Evolutionary conservation across 2,888 invertebrate species (phyloP).

Genomic region (Gymnosoma rotundatum): DNA sequence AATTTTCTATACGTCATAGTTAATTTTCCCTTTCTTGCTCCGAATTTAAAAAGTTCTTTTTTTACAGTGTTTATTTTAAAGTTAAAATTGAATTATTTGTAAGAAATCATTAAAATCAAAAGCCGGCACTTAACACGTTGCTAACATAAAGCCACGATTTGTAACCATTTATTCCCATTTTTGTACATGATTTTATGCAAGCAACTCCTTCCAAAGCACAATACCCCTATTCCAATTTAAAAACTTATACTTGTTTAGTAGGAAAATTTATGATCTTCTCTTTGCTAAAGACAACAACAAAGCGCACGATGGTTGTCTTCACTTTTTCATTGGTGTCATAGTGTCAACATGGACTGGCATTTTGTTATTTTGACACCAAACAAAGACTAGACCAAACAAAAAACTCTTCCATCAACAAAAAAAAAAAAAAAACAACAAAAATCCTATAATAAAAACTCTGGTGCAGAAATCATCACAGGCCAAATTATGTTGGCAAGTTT

Average conservation of each 20-base stretch:
- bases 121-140: constrained; percentile 49
- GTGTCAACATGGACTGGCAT: constrained; percentile 70
- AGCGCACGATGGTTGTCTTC: constrained; percentile 35
- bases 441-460: constrained; percentile 19
- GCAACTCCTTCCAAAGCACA: constrained; percentile 7
- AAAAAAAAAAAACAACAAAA: not conserved
- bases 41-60: not conserved
- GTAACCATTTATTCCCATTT: constrained; percentile 36
- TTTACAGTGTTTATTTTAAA: constrained; percentile 26
- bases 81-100: constrained; percentile 21
- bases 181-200: constrained; percentile 22
- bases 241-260: not conserved
- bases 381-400: constrained; percentile 56
- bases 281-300: constrained; percentile 30
- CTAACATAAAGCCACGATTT: constrained; percentile 53
- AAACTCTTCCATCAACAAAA: constrained; percentile 30
- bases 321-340: constrained; percentile 63
- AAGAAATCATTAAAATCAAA: constrained; percentile 55
- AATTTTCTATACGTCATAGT: no score
- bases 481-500: constrained; percentile 52
- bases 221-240: constrained; percentile 31
- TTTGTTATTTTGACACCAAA: constrained; percentile 64
- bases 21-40: no score
- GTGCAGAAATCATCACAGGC: constrained; percentile 29
- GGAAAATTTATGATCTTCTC: constrained; percentile 49